Evolutionary conservation across 2,797 vertebrate genomes (phyloP).

Genomic region (Onychomys arenicola): DNA sequence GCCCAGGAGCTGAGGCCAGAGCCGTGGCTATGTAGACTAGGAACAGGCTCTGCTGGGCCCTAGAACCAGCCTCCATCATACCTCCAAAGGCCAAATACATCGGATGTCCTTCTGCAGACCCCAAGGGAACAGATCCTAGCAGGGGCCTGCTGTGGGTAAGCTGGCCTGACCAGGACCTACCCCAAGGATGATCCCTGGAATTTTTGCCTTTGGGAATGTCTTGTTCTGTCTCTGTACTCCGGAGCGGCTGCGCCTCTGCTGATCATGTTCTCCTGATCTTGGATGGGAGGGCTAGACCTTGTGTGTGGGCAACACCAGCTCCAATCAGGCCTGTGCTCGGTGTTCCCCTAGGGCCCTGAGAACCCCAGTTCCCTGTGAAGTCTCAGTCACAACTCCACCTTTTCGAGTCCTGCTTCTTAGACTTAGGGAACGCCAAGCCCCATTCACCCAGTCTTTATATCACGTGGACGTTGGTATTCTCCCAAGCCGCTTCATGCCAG

Average conservation of each 20-base stretch:
- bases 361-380: neutral
- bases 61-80: neutral
- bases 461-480: neutral
- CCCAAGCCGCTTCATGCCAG: neutral
- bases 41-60: neutral
- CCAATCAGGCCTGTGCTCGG: neutral
- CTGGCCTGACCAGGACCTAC: no score
- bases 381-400: neutral
- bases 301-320: neutral
- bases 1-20: neutral
- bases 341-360: neutral
- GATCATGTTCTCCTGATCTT: accelerated
- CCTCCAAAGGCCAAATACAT: neutral
- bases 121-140: no score
- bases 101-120: neutral
- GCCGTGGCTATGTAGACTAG: neutral
- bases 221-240: neutral
- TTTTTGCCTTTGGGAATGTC: neutral
- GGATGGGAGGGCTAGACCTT: no score
- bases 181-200: neutral
- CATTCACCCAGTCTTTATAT: neutral
- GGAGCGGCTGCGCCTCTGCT: neutral
- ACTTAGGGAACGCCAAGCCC: neutral
- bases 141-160: neutral
- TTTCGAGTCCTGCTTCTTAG: neutral